Percentiles rank a stretch among this genome's conserved stretches.
Conservation (phyloP, 2,888 invertebrate species). For the Salticus scenicus region DNA sequence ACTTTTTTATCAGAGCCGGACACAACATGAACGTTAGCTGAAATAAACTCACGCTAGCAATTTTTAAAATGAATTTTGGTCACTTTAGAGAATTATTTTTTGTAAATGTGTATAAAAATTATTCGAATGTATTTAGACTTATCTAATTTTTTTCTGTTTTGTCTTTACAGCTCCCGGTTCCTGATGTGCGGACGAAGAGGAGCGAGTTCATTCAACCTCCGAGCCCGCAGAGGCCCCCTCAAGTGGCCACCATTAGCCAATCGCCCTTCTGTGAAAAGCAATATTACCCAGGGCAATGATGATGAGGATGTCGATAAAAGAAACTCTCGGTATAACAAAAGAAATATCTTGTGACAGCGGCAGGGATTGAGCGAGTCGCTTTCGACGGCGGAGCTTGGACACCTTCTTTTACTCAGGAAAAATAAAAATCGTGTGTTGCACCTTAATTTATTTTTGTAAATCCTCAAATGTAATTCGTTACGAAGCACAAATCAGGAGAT, state of each 20-base stretch:
- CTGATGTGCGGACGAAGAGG: constrained; percentile 39
- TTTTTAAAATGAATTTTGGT: no score
- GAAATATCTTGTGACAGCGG: no score
- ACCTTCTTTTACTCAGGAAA: not conserved
- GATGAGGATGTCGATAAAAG: no score
- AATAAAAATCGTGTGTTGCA: not conserved
- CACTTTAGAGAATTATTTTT: no score
- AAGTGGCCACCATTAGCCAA: constrained; percentile 60
- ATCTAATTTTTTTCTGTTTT: not conserved
- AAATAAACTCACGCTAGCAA: no score
- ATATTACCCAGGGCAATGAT: constrained; percentile 37
- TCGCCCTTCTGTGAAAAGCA: constrained; percentile 40
- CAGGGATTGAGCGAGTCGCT: no score
- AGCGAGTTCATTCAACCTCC: not conserved
- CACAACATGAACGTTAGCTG: no score
- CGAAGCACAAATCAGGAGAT: not conserved
- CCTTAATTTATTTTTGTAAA: not conserved
- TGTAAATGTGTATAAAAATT: no score
- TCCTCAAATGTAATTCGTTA: not conserved
- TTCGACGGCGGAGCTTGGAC: not conserved
- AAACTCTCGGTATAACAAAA: no score
- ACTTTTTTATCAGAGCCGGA: no score
- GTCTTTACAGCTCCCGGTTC: constrained; percentile 20
- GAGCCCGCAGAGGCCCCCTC: constrained; percentile 1
- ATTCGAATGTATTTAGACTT: no score